Percentiles rank a stretch among this genome's conserved stretches.
These are phyloP conservation scores for Ardeotis arabs DNA, from an alignment of 2,113 vertebrate genomes.

Conservation along the genomic window DNA sequence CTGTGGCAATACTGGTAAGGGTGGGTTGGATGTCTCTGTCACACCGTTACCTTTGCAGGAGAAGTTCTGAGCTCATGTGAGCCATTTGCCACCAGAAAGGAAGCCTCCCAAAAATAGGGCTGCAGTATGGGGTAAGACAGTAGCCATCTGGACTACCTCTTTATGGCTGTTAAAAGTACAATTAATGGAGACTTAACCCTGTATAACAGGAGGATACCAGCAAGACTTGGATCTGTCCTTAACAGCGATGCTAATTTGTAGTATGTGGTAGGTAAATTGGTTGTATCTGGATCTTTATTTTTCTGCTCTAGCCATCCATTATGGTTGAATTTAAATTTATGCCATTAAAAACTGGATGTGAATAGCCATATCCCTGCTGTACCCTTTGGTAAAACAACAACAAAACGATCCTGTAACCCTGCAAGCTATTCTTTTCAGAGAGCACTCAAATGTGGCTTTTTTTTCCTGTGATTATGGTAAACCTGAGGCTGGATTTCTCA, in stretches of 20 bases:
- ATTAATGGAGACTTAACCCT: neutral
- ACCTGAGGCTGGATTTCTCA: neutral
- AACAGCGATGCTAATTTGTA: rapidly evolving
- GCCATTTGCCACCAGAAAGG: neutral
- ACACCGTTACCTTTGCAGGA: rapidly evolving
- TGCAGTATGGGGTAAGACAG: neutral
- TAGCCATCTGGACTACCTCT: neutral
- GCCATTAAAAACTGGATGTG: neutral
- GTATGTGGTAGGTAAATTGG: neutral
- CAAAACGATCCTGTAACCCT: neutral
- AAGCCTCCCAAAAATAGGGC: neutral
- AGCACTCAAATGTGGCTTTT: neutral
- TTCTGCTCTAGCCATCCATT: neutral
- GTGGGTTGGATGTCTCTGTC: neutral
- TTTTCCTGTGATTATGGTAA: neutral
- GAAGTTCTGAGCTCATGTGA: neutral
- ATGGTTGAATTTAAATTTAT: neutral
- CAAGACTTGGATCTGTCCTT: neutral
- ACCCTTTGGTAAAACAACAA: neutral
- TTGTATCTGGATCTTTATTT: neutral
- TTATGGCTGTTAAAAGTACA: neutral
- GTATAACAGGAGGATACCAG: neutral
- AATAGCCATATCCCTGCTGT: neutral
- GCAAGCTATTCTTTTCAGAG: neutral
- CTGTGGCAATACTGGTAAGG: neutral